phyloP scores from a whole-genome alignment of 2,888 invertebrate species.

The Drosophila neonasuta region DNA sequence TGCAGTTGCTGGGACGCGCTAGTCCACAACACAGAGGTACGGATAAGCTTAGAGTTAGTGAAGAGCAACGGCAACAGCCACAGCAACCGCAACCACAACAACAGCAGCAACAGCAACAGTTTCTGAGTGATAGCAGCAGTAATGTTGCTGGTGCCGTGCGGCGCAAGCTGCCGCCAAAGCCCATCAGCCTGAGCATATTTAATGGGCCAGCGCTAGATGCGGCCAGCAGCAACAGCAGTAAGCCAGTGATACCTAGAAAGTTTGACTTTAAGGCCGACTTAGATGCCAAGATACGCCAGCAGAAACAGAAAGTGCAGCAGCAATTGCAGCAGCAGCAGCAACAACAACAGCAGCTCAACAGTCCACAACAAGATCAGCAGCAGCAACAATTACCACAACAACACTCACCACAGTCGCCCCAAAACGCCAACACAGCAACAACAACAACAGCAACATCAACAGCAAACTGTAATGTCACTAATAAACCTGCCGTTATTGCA shows the following conservation, averaged over 20 bases:
- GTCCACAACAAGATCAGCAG: constrained; percentile 39
- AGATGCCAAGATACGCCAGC: constrained; percentile 79
- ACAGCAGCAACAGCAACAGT: constrained; percentile 37
- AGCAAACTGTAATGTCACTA: constrained; percentile 78
- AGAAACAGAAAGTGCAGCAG: constrained; percentile 77
- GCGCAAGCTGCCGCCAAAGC: constrained; percentile 78
- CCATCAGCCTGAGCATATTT: constrained; percentile 75
- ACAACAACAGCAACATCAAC: constrained; percentile 36
- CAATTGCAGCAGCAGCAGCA: constrained; percentile 67
- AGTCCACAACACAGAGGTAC: constrained; percentile 76
- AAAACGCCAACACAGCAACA: constrained; percentile 46
- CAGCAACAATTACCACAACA: constrained; percentile 35
- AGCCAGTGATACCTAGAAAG: constrained; percentile 67
- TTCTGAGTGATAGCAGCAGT: constrained; percentile 44
- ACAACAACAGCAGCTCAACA: constrained; percentile 35
- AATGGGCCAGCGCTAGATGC: constrained; percentile 55
- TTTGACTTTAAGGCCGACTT: constrained; percentile 79
- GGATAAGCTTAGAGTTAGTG: constrained; percentile 61
- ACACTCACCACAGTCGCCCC: constrained; percentile 69
- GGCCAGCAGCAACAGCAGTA: constrained; percentile 37
- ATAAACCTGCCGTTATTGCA: constrained; percentile 66
- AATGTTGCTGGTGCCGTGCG: constrained; percentile 43
- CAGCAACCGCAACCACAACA: constrained; percentile 34
- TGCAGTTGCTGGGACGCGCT: constrained; percentile 75
- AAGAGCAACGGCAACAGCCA: constrained; percentile 55